Evolutionary conservation across 2,888 invertebrate genomes (phyloP).

Genomic region (Andrena praecox): DNA sequence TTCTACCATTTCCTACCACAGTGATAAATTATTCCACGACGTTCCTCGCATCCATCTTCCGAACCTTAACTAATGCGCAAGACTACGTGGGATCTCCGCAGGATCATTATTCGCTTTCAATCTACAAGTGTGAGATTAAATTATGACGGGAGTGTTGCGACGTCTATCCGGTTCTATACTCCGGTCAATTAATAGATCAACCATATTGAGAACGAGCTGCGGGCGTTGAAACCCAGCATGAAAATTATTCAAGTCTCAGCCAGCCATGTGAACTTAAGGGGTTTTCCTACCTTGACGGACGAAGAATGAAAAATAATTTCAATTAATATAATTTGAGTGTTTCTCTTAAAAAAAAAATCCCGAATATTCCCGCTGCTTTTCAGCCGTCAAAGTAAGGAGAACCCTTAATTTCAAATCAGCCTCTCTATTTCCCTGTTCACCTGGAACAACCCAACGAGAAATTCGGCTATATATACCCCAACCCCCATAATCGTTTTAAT

Average conservation of each 20-base stretch:
- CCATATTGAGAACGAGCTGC: background rate
- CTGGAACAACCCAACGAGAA: background rate
- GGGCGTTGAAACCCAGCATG: no score
- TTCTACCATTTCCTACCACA: slow-evolving; percentile 6
- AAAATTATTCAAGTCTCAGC: background rate
- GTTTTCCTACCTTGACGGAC: no score
- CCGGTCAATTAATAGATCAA: slow-evolving; percentile 8
- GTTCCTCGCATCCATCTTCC: slow-evolving; percentile 37
- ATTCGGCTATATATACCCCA: slow-evolving; percentile 18
- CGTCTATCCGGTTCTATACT: background rate
- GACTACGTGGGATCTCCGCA: background rate
- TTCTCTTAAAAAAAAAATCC: no score
- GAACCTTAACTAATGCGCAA: slow-evolving; percentile 15
- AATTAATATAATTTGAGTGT: no score
- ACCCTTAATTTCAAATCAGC: background rate
- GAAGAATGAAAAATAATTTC: no score
- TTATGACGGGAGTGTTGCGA: slow-evolving; percentile 16
- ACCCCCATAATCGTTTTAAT: slow-evolving; percentile 21
- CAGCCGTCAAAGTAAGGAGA: no score
- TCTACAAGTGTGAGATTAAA: slow-evolving; percentile 17
- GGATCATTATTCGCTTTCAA: slow-evolving; percentile 11
- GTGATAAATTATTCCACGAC: slow-evolving; percentile 29
- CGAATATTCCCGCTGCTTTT: no score
- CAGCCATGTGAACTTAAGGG: no score
- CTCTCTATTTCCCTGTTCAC: slow-evolving; percentile 28